phyloP scores from a whole-genome alignment of 2,113 vertebrate genomes.

The Sialia sialis region DNA sequence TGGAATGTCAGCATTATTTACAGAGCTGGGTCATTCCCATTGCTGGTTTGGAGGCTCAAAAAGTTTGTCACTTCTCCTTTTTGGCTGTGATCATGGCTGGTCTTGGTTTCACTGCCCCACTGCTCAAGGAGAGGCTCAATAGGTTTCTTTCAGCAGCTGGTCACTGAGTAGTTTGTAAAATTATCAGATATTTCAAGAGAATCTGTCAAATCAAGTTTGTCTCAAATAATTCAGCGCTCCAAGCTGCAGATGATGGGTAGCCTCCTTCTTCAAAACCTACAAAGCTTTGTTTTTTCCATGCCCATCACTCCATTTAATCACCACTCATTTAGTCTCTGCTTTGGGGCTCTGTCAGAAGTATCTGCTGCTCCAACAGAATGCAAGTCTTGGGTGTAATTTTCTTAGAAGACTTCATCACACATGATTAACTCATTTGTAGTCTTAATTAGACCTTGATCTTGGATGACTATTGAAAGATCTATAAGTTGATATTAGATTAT shows the following conservation, averaged over 20 bases:
- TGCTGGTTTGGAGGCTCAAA: not conserved
- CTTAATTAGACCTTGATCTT: conserved; percentile 25
- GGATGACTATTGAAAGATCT: conserved; percentile 2
- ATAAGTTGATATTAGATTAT: conserved; percentile 39
- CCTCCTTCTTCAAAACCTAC: not conserved
- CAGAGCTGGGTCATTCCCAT: rapidly evolving
- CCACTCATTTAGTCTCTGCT: not conserved
- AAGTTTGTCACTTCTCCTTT: not conserved
- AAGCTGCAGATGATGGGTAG: not conserved
- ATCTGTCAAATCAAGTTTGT: not conserved
- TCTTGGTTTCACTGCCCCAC: not conserved
- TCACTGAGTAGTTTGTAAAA: not conserved
- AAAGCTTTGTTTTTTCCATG: not conserved
- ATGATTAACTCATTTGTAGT: conserved; percentile 17
- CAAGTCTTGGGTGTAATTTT: not conserved
- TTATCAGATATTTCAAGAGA: not conserved
- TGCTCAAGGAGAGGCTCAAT: not conserved
- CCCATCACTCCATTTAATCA: not conserved
- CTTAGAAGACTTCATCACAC: not conserved
- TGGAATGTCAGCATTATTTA: not conserved
- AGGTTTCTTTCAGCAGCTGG: not conserved
- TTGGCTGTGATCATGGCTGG: not conserved
- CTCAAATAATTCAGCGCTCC: not conserved
- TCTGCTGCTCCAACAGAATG: not conserved
- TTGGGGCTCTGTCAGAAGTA: not conserved